Evolutionary conservation across 2,113 vertebrate genomes (phyloP).

Genomic region (Xerus inauris): DNA sequence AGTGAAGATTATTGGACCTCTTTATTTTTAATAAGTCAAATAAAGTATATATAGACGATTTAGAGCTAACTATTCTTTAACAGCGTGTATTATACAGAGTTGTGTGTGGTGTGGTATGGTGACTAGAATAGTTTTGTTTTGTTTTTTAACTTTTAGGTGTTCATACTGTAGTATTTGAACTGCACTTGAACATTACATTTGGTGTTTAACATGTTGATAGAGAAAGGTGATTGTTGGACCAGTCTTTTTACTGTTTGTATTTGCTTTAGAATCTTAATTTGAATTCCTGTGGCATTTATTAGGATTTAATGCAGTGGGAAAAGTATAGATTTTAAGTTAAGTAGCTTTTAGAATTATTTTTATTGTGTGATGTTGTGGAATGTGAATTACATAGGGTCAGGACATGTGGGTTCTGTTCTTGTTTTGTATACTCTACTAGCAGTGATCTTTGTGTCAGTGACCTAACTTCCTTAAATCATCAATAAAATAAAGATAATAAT

Average conservation of each 20-base stretch:
- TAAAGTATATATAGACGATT: not conserved
- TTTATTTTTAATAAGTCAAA: not conserved
- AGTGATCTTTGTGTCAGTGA: not conserved
- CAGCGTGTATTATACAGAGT: not conserved
- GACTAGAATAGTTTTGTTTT: not conserved
- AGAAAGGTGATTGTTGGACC: conserved; percentile 9
- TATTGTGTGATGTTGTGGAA: not conserved
- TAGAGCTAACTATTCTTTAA: not conserved
- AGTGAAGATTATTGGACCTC: not conserved
- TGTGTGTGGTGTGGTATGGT: conserved; percentile 35
- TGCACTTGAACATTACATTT: conserved; percentile 15
- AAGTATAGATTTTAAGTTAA: conserved; percentile 30
- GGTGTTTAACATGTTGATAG: not conserved
- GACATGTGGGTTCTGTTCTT: conserved; percentile 1
- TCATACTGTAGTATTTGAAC: conserved; percentile 51
- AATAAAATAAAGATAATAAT: conserved; percentile 14
- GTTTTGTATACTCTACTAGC: conserved; percentile 1
- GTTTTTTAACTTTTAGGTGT: not conserved
- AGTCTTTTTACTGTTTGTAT: not conserved
- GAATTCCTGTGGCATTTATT: conserved; percentile 26
- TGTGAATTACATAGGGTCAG: not conserved
- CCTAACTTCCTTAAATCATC: not conserved
- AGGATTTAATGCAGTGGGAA: conserved; percentile 46
- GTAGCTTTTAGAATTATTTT: conserved; percentile 51
- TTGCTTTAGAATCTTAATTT: conserved; percentile 60